These are phyloP conservation scores for Branchipolynoe longqiensis DNA, from an alignment of 2,888 invertebrate species.

Conservation along the genomic window DNA sequence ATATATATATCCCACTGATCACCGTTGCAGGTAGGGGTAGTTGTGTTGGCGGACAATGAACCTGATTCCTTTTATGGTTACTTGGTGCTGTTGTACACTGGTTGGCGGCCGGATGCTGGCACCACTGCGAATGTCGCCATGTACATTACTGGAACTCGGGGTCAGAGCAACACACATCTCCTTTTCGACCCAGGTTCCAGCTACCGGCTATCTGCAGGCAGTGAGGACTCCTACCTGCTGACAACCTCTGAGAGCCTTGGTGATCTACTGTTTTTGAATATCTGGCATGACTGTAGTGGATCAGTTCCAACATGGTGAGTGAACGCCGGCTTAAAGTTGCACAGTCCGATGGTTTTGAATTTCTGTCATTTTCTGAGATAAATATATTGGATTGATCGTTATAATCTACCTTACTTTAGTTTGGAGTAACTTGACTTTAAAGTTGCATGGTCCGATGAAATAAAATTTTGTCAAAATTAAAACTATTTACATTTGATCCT, in stretches of 20 bases:
- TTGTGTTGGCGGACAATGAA: constrained; percentile 70
- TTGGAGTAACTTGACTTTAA: too few relatives aligned
- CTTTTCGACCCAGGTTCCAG: neutral
- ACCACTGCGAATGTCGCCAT: constrained; percentile 75
- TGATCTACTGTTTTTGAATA: constrained; percentile 68
- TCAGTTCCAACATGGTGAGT: constrained; percentile 74
- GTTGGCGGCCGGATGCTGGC: constrained; percentile 74
- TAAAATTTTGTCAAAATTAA: too few relatives aligned
- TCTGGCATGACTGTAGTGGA: constrained; percentile 78
- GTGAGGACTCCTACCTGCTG: constrained; percentile 76
- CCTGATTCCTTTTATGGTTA: constrained; percentile 69
- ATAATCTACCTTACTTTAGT: too few relatives aligned
- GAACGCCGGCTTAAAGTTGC: neutral
- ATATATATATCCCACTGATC: too few relatives aligned
- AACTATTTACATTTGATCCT: too few relatives aligned
- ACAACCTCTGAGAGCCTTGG: constrained; percentile 72
- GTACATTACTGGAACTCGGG: constrained; percentile 65
- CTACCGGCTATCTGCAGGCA: constrained; percentile 70
- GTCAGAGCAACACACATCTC: constrained; percentile 59
- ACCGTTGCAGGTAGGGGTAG: constrained; percentile 72
- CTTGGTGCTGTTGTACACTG: constrained; percentile 74
- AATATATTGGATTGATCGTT: too few relatives aligned
- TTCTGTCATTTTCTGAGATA: too few relatives aligned
- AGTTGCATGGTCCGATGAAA: too few relatives aligned
- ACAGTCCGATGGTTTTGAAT: neutral